Evolutionary conservation across 2,113 vertebrate species (phyloP).

Genomic region (Phylloscopus trochiloides): DNA sequence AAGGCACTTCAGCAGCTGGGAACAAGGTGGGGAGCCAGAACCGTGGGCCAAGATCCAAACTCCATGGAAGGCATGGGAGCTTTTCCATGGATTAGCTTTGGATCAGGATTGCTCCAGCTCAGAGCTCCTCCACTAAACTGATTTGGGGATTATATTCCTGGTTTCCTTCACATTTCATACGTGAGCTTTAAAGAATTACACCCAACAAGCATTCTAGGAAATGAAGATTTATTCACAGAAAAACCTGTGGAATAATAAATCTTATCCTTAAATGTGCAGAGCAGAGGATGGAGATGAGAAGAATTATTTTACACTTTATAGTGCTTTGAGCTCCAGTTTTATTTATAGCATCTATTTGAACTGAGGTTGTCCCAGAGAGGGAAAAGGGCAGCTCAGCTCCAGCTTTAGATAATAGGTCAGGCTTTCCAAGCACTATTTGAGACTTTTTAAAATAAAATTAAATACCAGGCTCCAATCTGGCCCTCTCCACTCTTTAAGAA

Average conservation of each 20-base stretch:
- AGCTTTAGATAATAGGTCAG: not conserved
- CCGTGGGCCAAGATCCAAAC: not conserved
- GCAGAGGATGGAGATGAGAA: not conserved
- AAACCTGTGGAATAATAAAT: not conserved
- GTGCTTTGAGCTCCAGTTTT: not conserved
- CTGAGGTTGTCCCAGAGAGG: not conserved
- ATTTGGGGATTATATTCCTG: not conserved
- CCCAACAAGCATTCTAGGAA: not conserved
- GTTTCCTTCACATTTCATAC: not conserved
- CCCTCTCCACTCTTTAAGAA: not conserved
- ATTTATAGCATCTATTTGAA: not conserved
- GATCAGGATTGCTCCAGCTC: not conserved
- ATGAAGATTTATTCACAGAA: not conserved
- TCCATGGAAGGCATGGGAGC: not conserved
- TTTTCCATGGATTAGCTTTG: not conserved
- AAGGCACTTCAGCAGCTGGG: constrained; percentile 43
- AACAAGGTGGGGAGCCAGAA: constrained; percentile 22
- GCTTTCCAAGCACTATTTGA: not conserved
- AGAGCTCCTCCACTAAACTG: not conserved
- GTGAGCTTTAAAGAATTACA: not conserved
- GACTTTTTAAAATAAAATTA: not conserved
- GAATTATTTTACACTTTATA: not conserved
- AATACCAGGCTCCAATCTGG: not conserved
- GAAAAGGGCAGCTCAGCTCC: not conserved
- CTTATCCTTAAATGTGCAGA: not conserved